Evolutionary conservation across 2,888 invertebrate species (phyloP), one percentile per base, ranked within the genome.

Genomic region (Metallyticus violacea): DNA sequence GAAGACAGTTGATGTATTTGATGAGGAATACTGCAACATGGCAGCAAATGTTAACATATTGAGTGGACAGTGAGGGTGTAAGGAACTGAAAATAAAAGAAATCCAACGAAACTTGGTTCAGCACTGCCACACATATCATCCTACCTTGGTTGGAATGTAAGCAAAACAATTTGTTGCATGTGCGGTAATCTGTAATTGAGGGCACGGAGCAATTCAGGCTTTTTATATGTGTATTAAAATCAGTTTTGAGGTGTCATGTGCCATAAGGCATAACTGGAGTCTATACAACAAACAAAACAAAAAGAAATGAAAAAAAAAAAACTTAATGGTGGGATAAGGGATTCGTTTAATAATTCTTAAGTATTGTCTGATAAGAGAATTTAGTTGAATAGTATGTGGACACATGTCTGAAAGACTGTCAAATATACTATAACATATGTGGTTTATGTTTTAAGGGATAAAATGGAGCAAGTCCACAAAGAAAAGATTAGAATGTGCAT

Each of bases 121-220:
- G 86, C 86, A 86, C 86, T 86, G 86, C 86, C 86, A 83, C 83
- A 86, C 86, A 86, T 86, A 86, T 86, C 86, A 86, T 76, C 27
- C 40, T 82, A 40, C 30, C 15, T 81, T 81, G 79, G 22, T 40
- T 30, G 81, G 78, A 78, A 78, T 25, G 78, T 78, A 7, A 26
- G 26, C 26, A 78, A 22, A 62, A 9, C 7, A 62, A 62, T 62
- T 62, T 62, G 76, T 62, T 62, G 76, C 15, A 15, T 62, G 7
- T 62, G 76, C 26, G 27, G 27, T 79, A 28, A 27, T 22, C 4
- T 26, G 9, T 79, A 28, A n/a, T 25, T 25, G 27, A 80, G 28
- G 27, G 27, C 80, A 27, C 76, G 26, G 76, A 76, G 76, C 82
- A 62, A 62, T 62, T 62, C 9, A 62, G 40, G 40, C 15, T 62